Conservation (phyloP, 23 tunicate genomes). For the Trididemnum miniatum region DNA sequence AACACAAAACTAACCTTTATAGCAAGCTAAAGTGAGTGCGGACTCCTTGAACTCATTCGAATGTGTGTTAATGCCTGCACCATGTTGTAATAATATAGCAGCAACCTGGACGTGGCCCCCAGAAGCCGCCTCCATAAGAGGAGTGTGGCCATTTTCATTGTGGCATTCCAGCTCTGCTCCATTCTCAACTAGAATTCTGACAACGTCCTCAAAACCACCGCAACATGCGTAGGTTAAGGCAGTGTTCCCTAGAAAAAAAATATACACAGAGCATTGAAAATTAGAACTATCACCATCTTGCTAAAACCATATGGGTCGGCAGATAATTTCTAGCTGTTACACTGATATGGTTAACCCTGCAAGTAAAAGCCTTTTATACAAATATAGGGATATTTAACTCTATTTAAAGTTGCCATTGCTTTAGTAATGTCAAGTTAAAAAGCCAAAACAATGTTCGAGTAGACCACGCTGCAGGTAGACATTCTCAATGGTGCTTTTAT, state of each 20-base stretch:
- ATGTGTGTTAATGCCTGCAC: slow-evolving; percentile 96
- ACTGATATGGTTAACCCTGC: too few species aligned
- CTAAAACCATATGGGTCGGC: too few species aligned
- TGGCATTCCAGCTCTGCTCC: slow-evolving; percentile 88
- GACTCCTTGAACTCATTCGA: slow-evolving; percentile 95
- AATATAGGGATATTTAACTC: too few species aligned
- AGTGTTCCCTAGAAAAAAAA: slow-evolving; percentile 84
- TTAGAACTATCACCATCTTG: too few species aligned
- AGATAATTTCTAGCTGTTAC: too few species aligned
- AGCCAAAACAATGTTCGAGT: too few species aligned
- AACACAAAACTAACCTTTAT: slow-evolving; percentile 80
- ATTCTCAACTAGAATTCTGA: slow-evolving; percentile 57
- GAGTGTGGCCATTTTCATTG: slow-evolving; percentile 98
- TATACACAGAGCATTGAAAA: too few species aligned
- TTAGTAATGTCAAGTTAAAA: too few species aligned
- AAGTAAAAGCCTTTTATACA: too few species aligned
- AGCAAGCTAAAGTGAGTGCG: slow-evolving; percentile 94
- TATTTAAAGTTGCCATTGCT: too few species aligned
- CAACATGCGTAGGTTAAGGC: slow-evolving; percentile 97
- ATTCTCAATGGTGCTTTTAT: too few species aligned
- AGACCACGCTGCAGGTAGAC: too few species aligned
- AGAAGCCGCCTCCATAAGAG: slow-evolving; percentile 98
- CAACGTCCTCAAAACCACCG: slow-evolving; percentile 88
- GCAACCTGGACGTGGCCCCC: slow-evolving; percentile 93
- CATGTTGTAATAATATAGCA: slow-evolving; percentile 63